Evolutionary conservation across 1,140 invertebrate genomes (phyloP).

Genomic region (Sycophila sp.): DNA sequence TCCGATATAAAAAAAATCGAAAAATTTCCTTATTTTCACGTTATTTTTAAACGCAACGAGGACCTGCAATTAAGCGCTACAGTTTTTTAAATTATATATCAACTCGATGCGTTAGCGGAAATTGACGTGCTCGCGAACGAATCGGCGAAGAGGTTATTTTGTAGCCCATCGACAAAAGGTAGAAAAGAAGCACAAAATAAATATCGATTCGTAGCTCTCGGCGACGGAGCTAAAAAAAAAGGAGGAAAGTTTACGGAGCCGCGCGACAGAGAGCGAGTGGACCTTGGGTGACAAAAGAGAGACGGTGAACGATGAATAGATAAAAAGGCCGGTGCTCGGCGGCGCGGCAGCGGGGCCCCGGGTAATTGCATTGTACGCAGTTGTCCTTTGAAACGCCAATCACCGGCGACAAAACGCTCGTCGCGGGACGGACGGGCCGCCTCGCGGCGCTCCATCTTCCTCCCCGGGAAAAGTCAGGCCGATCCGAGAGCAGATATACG

Average conservation of each 20-base stretch:
- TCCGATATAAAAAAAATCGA: neutral
- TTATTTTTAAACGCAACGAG: too few relatives aligned
- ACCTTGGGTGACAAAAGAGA: neutral
- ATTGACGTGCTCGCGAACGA: neutral
- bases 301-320: constrained; percentile 3
- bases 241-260: neutral
- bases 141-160: neutral
- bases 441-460: neutral
- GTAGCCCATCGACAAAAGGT: too few relatives aligned
- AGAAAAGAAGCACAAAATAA: too few relatives aligned
- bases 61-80: too few relatives aligned
- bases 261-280: neutral
- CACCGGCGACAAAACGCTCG: constrained; percentile 66
- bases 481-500: constrained; percentile 24
- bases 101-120: too few relatives aligned
- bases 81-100: too few relatives aligned
- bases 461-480: constrained; percentile 3
- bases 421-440: constrained; percentile 44
- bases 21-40: too few relatives aligned
- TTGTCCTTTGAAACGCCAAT: constrained; percentile 67
- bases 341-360: constrained; percentile 44
- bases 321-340: constrained; percentile 1
- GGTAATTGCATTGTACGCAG: constrained; percentile 67
- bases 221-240: neutral
- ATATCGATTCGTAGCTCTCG: too few relatives aligned